These are phyloP conservation scores for Eremobia ochroleuca DNA, from an alignment of 2,888 invertebrate species.

Conservation along the genomic window DNA sequence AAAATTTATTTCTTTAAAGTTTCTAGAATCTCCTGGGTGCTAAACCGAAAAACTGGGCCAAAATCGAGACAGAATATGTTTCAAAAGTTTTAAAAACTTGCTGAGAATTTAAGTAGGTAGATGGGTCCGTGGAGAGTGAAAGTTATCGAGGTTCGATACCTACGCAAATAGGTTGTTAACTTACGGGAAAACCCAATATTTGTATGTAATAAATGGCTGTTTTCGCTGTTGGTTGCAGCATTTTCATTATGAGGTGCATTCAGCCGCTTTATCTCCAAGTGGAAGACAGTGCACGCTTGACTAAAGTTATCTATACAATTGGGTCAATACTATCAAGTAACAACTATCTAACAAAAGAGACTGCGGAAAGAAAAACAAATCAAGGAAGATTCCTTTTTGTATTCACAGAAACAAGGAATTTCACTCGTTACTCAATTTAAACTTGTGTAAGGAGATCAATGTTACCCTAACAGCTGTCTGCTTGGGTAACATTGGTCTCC, in stretches of 20 bases:
- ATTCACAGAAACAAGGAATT: not conserved
- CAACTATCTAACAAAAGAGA: not conserved
- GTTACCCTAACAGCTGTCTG: too few species aligned
- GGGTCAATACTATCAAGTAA: not conserved
- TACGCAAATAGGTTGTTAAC: not conserved
- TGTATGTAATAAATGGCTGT: constrained; percentile 13
- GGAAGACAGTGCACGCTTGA: not conserved
- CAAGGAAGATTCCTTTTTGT: not conserved
- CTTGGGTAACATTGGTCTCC: too few species aligned
- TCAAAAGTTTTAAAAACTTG: constrained; percentile 22
- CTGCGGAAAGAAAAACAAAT: not conserved
- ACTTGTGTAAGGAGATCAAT: not conserved
- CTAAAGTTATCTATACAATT: not conserved
- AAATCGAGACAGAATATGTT: constrained; percentile 14
- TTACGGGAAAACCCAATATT: not conserved
- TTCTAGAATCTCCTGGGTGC: constrained; percentile 7
- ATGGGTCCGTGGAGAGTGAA: constrained; percentile 4
- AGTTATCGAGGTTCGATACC: constrained; percentile 15
- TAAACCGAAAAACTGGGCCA: constrained; percentile 2
- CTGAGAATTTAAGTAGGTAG: constrained; percentile 7
- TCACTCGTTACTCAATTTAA: not conserved
- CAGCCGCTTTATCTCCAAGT: not conserved
- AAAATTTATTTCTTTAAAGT: not conserved
- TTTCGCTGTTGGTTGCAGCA: not conserved
- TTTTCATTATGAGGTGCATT: constrained; percentile 7